Conservation (phyloP, 2,888 invertebrate species). For the Epinotia nisella region DNA sequence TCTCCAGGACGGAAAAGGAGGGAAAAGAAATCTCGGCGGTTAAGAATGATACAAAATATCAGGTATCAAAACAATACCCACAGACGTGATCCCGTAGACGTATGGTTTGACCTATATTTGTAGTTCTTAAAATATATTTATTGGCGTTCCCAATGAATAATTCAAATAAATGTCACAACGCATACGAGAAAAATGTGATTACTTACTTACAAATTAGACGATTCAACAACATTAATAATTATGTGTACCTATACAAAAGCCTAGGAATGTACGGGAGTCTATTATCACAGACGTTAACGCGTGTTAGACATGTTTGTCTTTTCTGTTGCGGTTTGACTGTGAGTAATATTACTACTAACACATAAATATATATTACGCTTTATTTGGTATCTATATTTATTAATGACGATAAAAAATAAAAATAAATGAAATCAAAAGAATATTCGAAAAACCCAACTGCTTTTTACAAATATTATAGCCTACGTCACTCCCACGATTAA, state of each 20-base stretch:
- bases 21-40: constrained; percentile 62
- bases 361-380: too few species aligned
- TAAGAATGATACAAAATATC: constrained; percentile 66
- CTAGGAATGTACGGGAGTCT: neutral
- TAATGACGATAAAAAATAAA: too few species aligned
- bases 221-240: neutral
- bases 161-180: neutral
- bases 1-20: constrained; percentile 70
- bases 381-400: too few species aligned
- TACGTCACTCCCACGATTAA: too few species aligned
- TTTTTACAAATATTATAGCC: too few species aligned
- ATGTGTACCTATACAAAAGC: too few species aligned
- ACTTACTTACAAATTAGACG: neutral
- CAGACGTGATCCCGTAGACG: neutral
- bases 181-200: neutral
- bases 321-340: neutral
- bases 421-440: too few species aligned
- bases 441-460: too few species aligned
- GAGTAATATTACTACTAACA: neutral
- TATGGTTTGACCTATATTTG: neutral
- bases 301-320: neutral
- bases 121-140: neutral
- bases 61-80: constrained; percentile 58
- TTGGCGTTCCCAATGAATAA: neutral
- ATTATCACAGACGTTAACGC: neutral